phyloP scores from a whole-genome alignment of 2,113 vertebrate genomes.

The Eretmochelys imbricata region DNA sequence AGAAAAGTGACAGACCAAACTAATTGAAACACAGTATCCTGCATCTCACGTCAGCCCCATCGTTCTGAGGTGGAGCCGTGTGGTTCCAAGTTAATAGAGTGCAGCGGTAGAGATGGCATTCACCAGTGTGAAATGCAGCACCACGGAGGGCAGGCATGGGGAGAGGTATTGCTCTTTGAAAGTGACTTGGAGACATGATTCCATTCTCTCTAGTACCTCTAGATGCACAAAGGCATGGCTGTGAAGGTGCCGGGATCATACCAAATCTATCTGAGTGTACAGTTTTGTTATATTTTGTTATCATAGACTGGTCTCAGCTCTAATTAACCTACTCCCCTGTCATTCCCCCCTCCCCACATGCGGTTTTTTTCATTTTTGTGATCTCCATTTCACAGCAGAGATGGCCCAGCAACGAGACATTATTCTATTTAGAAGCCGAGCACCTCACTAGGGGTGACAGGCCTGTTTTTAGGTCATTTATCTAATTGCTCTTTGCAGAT shows the following conservation, averaged over 20 bases:
- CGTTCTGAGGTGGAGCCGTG: rapidly evolving
- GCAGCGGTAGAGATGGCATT: neutral
- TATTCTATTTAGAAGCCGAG: constrained; percentile 87
- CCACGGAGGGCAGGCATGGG: constrained; percentile 19
- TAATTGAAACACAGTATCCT: constrained; percentile 23
- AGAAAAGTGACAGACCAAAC: constrained; percentile 3
- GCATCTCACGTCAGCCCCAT: neutral
- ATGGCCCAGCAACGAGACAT: constrained; percentile 82
- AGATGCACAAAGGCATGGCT: constrained; percentile 27
- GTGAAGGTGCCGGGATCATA: constrained; percentile 45
- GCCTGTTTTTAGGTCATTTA: constrained; percentile 89
- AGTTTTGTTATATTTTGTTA: constrained; percentile 59
- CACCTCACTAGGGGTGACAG: constrained; percentile 93
- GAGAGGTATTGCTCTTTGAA: neutral
- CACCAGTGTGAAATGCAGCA: neutral
- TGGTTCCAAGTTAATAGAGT: neutral
- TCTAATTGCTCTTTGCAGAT: constrained; percentile 99
- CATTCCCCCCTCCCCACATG: constrained; percentile 66
- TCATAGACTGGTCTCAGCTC: constrained; percentile 79
- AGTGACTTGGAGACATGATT: constrained; percentile 25
- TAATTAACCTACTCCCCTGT: constrained; percentile 90
- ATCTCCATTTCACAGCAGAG: constrained; percentile 80
- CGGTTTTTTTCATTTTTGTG: constrained; percentile 66
- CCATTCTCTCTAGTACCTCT: neutral
- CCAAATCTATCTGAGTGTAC: neutral